These are phyloP conservation scores for Bellardia bayeri DNA, from an alignment of 2,888 invertebrate genomes.

Conservation along the genomic window DNA sequence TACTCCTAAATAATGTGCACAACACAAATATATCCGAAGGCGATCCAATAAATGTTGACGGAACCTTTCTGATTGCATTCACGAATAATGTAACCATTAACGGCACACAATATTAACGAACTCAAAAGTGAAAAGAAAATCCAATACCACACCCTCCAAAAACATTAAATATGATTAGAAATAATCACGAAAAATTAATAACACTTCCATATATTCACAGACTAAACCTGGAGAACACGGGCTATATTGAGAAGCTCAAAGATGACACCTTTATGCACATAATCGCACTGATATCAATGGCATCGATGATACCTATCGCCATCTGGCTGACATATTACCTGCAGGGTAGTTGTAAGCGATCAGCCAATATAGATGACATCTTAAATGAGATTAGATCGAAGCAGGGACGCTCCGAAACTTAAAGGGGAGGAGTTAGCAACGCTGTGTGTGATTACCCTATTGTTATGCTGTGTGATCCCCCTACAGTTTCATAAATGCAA, in stretches of 20 bases:
- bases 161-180: background rate
- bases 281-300: background rate
- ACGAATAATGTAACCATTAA: background rate
- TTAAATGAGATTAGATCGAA: background rate
- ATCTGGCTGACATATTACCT: conserved; percentile 1
- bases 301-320: background rate
- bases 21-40: background rate
- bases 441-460: background rate
- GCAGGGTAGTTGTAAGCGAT: background rate
- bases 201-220: conserved; percentile 12
- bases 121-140: background rate
- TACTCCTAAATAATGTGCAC: conserved; percentile 11
- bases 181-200: background rate
- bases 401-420: conserved; percentile 12
- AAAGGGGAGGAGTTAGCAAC: background rate
- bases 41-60: background rate
- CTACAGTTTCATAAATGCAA: too few species aligned
- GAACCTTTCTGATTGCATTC: background rate
- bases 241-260: conserved; percentile 6
- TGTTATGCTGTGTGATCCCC: too few species aligned
- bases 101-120: background rate
- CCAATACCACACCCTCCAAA: background rate
- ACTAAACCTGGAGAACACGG: background rate
- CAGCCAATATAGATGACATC: background rate
- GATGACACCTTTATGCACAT: background rate